Conservation (phyloP, 2,113 vertebrate genomes). For the Myrmophylax atrothorax region DNA sequence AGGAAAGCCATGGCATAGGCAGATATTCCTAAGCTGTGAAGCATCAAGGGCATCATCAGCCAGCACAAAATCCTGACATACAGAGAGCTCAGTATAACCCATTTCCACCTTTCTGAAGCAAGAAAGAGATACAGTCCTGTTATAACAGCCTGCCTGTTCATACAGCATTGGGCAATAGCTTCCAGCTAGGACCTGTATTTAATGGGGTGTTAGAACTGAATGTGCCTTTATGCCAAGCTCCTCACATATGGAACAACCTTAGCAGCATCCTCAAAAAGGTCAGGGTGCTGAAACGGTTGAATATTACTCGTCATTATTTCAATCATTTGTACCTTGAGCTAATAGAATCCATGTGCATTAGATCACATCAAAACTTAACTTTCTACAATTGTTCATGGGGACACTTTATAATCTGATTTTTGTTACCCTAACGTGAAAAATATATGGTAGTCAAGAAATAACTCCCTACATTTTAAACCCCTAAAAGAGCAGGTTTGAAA, state of each 20-base stretch:
- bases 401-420: not conserved
- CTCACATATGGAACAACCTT: not conserved
- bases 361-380: not conserved
- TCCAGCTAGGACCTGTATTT: not conserved
- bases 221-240: not conserved
- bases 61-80: not conserved
- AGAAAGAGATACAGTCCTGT: accelerated
- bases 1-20: not conserved
- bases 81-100: not conserved
- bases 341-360: not conserved
- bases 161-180: not conserved
- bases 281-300: not conserved
- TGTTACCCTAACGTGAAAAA: not conserved
- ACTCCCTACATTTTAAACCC: not conserved
- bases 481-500: not conserved
- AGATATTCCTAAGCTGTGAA: not conserved
- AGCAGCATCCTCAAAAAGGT: not conserved
- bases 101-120: not conserved
- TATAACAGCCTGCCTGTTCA: not conserved
- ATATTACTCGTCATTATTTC: not conserved
- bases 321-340: accelerated
- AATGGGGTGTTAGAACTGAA: not conserved
- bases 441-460: not conserved
- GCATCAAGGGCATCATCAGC: not conserved
- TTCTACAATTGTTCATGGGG: not conserved